These are phyloP conservation scores for Plebejus argus DNA, from an alignment of 2,888 invertebrate genomes.

Conservation along the genomic window DNA sequence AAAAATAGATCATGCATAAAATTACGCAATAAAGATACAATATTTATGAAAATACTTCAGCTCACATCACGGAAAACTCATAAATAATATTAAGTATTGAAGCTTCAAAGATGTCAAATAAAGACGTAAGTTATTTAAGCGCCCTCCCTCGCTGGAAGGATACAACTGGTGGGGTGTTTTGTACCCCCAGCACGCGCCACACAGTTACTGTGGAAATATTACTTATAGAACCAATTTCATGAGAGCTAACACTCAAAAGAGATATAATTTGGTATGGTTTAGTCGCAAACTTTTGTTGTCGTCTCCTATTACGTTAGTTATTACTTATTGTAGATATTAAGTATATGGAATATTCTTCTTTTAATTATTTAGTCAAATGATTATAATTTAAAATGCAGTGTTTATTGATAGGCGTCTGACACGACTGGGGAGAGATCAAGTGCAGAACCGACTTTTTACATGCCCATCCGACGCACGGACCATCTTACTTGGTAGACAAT, in stretches of 20 bases:
- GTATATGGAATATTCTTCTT: too few species aligned
- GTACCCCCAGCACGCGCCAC: background rate
- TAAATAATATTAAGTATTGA: conserved; percentile 1
- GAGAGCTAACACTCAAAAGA: background rate
- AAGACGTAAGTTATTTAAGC: background rate
- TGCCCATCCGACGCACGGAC: too few species aligned
- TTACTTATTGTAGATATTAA: background rate
- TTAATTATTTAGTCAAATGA: too few species aligned
- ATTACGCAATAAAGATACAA: background rate
- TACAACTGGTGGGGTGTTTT: background rate
- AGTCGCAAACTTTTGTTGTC: background rate
- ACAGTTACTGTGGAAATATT: background rate
- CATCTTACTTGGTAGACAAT: too few species aligned
- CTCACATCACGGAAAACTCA: background rate
- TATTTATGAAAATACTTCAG: background rate
- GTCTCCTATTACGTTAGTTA: background rate
- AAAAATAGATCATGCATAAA: background rate
- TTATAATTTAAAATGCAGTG: too few species aligned
- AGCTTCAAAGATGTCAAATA: background rate
- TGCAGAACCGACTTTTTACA: too few species aligned
- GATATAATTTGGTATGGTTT: background rate
- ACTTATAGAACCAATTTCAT: background rate
- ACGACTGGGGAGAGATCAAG: too few species aligned
- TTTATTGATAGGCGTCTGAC: too few species aligned
- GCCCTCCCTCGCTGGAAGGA: background rate